These are phyloP conservation scores for Parambassis ranga DNA, from an alignment of 2,797 vertebrate species.

Conservation along the genomic window DNA sequence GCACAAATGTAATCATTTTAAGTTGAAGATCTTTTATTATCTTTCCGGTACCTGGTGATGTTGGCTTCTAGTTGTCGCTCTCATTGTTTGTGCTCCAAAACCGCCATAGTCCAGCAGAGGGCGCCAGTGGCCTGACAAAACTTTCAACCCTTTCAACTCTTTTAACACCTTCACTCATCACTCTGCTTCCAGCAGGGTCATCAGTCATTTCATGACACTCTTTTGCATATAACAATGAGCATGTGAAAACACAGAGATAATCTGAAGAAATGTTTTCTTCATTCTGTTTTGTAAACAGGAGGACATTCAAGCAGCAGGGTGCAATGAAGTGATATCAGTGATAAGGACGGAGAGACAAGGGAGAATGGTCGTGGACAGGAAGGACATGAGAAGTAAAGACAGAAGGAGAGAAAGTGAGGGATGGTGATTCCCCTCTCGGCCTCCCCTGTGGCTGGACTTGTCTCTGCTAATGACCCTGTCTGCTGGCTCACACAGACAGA, in stretches of 20 bases:
- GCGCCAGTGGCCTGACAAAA: constrained; percentile 32
- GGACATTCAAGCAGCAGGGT: neutral
- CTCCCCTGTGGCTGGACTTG: constrained; percentile 77
- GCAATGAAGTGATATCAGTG: neutral
- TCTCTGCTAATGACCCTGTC: constrained; percentile 80
- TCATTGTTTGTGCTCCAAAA: too few relatives aligned
- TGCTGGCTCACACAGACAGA: constrained; percentile 74
- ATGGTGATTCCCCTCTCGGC: constrained; percentile 66
- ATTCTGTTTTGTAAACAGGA: neutral
- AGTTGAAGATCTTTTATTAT: too few relatives aligned
- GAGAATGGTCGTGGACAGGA: constrained; percentile 13
- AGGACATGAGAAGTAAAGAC: constrained; percentile 31
- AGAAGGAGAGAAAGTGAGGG: constrained; percentile 47
- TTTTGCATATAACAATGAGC: neutral
- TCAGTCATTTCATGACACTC: neutral
- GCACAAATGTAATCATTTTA: too few relatives aligned
- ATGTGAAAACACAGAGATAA: neutral
- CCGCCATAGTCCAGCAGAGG: constrained; percentile 66
- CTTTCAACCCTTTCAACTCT: too few relatives aligned
- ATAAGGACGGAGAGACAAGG: neutral
- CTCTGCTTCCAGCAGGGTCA: neutral
- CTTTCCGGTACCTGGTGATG: too few relatives aligned
- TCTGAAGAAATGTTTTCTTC: neutral
- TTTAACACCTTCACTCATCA: neutral
- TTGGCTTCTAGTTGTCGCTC: too few relatives aligned